Conservation (phyloP, 2,888 invertebrate species). For the Gymnocheta viridis region DNA sequence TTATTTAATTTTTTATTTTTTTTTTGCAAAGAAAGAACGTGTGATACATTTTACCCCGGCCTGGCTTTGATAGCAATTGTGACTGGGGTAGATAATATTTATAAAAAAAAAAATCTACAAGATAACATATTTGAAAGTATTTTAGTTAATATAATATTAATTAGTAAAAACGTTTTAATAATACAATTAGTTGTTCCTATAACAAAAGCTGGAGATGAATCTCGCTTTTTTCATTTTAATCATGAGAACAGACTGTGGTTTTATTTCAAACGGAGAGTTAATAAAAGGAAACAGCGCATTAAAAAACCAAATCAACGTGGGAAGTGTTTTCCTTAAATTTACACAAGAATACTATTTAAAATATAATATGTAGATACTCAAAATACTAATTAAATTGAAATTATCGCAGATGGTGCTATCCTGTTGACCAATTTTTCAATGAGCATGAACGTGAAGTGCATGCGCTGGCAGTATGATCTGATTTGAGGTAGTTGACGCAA, state of each 20-base stretch:
- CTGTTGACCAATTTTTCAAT: no score
- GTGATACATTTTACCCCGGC: slow-evolving; percentile 59
- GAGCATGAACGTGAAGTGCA: no score
- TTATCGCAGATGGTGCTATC: no score
- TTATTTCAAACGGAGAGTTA: not conserved
- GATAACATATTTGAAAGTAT: slow-evolving; percentile 38
- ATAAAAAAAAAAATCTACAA: slow-evolving; percentile 7
- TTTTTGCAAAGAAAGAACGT: slow-evolving; percentile 52
- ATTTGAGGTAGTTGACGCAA: no score
- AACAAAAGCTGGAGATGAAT: slow-evolving; percentile 1
- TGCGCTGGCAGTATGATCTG: no score
- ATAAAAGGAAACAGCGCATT: no score
- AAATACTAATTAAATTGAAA: no score
- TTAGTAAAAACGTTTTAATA: slow-evolving; percentile 19
- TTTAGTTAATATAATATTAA: slow-evolving; percentile 22
- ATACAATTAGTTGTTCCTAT: slow-evolving; percentile 43
- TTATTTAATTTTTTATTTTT: slow-evolving; percentile 37
- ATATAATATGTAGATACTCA: no score
- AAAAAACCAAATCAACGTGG: no score
- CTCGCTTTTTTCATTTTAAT: not conserved
- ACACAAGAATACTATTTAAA: no score
- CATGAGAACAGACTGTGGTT: slow-evolving; percentile 1
- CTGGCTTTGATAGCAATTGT: slow-evolving; percentile 29
- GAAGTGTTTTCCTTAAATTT: no score
- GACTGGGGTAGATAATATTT: not conserved